Evolutionary conservation across 1,140 invertebrate species (phyloP), one percentile per base, ranked within the genome.

Genomic region (Eriocheir sinensis): DNA sequence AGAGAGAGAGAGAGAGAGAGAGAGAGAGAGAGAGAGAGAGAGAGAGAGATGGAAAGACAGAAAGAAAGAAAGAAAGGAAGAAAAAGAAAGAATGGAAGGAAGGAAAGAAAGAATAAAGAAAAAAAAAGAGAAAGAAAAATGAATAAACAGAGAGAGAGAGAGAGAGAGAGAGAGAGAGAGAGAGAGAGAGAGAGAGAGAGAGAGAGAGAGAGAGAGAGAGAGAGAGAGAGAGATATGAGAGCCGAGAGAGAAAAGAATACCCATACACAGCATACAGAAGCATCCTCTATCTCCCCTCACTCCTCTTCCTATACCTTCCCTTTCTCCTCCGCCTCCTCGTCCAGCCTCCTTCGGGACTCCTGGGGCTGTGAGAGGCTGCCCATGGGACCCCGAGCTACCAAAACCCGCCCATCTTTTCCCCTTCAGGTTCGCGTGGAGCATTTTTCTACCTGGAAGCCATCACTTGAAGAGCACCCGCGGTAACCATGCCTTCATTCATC

Each of bases 401-500:
- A 91, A 60, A 85, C 89, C 93, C 85, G 91, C 90, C 89, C 91
- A 30, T 30, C 41, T 44, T 91, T 91, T 85, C 36, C 36, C 53
- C 53, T 90, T 44, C 89, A 90, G 92, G 91, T 94, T 94, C 72
- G 94, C 94, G 86, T n/a, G 85, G 94, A 53, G 88, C 92, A 86
- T 91, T 92, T 94, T 94, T 91, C 94, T n/a, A 91, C 83, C 72
- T 85, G 89, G 36, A 36, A 91, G 85, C 89, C 94, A 94, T 94
- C 94, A 79, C 81, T 36, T 94, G 94, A 90, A 94, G 94, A 48
- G 41, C 32, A 38, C 81, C 44, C 27, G 41, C 88, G 27, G 30
- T 32, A 44, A 94, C 94, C 92, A 94, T 91, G 38, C 80, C 53
- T 30, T 89, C 94, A 60, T 92, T 92, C 92, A 91, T 92, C 91